A percentile compares a stretch with the other conserved stretches of the same genome.
phyloP scores from a whole-genome alignment of 2,888 invertebrate genomes.

The Acrobasis suavella region DNA sequence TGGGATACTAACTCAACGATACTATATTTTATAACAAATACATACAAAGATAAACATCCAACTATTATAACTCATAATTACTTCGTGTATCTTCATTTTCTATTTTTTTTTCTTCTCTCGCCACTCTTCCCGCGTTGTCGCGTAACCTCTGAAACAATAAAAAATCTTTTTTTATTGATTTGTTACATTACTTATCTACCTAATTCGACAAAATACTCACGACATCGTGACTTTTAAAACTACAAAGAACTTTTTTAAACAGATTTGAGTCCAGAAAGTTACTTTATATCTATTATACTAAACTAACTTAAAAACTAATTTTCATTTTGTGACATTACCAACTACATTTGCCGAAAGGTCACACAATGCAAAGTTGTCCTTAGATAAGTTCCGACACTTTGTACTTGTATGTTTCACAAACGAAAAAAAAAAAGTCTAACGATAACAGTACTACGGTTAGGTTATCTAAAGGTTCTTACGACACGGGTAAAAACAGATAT shows the following conservation, averaged over 20 bases:
- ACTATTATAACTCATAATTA: conserved; percentile 31
- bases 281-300: too few species aligned
- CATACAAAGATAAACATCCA: too few species aligned
- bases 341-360: too few species aligned
- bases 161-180: conserved; percentile 8
- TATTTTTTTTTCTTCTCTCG: conserved; percentile 59
- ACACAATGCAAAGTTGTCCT: not conserved
- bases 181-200: not conserved
- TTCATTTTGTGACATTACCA: too few species aligned
- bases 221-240: too few species aligned
- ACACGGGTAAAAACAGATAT: not conserved
- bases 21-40: too few species aligned
- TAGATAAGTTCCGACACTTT: not conserved
- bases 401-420: not conserved
- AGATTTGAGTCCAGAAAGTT: too few species aligned
- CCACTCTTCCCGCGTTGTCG: conserved; percentile 55
- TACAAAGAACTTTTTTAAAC: too few species aligned
- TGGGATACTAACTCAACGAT: too few species aligned
- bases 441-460: not conserved
- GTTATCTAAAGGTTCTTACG: not conserved
- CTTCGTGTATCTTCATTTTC: conserved; percentile 36
- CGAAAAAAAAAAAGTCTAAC: not conserved
- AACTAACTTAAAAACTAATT: too few species aligned
- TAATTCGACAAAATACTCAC: too few species aligned
- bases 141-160: conserved; percentile 56